Evolutionary conservation across 2,888 invertebrate species (phyloP).

Genomic region (Drosophila imparisetae): DNA sequence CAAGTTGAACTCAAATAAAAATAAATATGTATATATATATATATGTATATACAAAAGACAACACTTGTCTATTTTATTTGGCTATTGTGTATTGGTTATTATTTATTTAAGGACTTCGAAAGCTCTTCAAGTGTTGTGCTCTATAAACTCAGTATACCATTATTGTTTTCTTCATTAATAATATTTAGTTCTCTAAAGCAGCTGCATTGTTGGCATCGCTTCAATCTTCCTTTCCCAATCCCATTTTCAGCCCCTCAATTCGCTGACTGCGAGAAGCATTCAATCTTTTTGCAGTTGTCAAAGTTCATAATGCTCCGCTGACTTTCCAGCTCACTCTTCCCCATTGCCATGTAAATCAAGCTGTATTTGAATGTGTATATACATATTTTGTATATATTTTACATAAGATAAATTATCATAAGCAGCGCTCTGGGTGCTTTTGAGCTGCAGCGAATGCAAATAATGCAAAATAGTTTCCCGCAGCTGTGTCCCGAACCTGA

Average conservation of each 20-base stretch:
- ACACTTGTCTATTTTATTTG: background rate
- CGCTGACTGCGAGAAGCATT: conserved; percentile 24
- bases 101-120: background rate
- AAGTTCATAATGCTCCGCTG: conserved; percentile 40
- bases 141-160: background rate
- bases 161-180: background rate
- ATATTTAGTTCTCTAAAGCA: background rate
- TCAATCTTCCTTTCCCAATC: conserved; percentile 19
- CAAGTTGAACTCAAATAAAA: background rate
- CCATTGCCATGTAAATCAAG: conserved; percentile 53
- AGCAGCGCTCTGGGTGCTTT: conserved; percentile 45
- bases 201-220: conserved; percentile 5
- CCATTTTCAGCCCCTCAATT: background rate
- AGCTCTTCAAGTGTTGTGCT: background rate
- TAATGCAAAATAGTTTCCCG: conserved; percentile 65
- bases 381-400: conserved; percentile 13
- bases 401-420: conserved; percentile 61
- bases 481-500: conserved; percentile 51
- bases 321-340: conserved; percentile 1
- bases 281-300: conserved; percentile 50
- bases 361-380: conserved; percentile 6
- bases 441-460: conserved; percentile 43
- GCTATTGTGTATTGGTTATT: background rate
- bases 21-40: background rate
- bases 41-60: background rate